phyloP scores from a whole-genome alignment of 2,797 vertebrate species.

The Eidolon dupreanum region DNA sequence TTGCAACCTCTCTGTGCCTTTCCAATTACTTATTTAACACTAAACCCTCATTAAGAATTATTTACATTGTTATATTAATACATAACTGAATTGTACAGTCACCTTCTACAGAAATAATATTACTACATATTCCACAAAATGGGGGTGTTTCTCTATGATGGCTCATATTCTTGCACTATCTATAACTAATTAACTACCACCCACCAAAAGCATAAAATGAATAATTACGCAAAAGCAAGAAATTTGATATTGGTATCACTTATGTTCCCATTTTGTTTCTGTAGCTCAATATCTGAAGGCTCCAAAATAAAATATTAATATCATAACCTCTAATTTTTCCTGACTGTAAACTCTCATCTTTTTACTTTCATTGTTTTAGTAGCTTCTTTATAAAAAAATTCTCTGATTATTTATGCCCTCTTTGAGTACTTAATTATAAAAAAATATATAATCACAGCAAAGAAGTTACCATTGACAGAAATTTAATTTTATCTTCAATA shows the following conservation, averaged over 20 bases:
- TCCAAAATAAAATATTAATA: not conserved
- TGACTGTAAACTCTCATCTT: not conserved
- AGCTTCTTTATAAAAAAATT: not conserved
- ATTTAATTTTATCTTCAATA: not conserved
- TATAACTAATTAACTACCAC: not conserved
- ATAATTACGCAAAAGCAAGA: not conserved
- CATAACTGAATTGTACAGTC: not conserved
- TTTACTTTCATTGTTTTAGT: not conserved
- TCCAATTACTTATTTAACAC: not conserved
- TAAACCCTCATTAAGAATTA: not conserved
- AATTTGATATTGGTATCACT: not conserved
- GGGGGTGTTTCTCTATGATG: not conserved
- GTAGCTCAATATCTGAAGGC: not conserved
- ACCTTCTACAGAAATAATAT: not conserved
- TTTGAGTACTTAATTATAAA: not conserved
- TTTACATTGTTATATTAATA: not conserved
- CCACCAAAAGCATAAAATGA: not conserved
- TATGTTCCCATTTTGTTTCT: not conserved
- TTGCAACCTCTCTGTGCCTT: not conserved
- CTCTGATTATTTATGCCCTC: not conserved
- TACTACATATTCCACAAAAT: not conserved
- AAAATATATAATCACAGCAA: not conserved
- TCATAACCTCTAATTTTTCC: not conserved
- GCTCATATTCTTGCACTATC: not conserved
- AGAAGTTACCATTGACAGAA: not conserved